Base-by-base conservation (phyloP, 23 tunicate species). In the Halocynthia aurantium region DNA sequence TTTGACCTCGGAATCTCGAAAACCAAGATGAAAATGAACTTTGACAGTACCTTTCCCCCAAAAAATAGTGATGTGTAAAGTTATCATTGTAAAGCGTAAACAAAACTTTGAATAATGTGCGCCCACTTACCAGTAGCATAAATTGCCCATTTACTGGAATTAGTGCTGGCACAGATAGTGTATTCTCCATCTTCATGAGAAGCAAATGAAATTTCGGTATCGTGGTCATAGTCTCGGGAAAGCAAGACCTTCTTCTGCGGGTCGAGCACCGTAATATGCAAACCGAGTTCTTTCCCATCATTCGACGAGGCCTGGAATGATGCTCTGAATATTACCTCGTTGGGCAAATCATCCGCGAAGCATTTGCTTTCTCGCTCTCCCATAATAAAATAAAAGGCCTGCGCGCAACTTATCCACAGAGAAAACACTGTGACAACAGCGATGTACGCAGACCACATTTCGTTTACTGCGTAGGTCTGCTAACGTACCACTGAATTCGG, bases 311-410 rank as follows among this genome's bases (percentile, higher is more conserved):
- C 15, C 10, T 6, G 19, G 62, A 50, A 74, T 10, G n/a, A 49
- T 8, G 56, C 18, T 56, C 22, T 74, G 10, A 53, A n/a, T 19
- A 53, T 74, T 8, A 53, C 67, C 11, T 53, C 78, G 20, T 74
- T 64, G 17, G 55, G 20, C 9, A 51, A 54, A 13, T 74, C 78
- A 21, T 74, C 65, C 10, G 19, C 55, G 22, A 74, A 50, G 62
- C 78, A 74, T 54, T 64, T 55, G 8, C 60, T 53, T 54, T 74
- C 78, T 74, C 56, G 55, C 57, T 74, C 78, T 22, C 78, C 78
- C 8, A 74, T 62, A 13, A 74, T 13, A 22, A 50, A 54, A 52
- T 54, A 74, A 22, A 74, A 20, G 9, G 6, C 15, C 10, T 65
- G 22, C 10, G 31, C 70, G 19, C 31, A 49, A 65, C 70, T 20